A percentile compares a stretch with the other conserved stretches of the same genome.
These are phyloP conservation scores for Montipora efflorescens DNA, from an alignment of 64 coral and sea anemone genomes.

Conservation along the genomic window DNA sequence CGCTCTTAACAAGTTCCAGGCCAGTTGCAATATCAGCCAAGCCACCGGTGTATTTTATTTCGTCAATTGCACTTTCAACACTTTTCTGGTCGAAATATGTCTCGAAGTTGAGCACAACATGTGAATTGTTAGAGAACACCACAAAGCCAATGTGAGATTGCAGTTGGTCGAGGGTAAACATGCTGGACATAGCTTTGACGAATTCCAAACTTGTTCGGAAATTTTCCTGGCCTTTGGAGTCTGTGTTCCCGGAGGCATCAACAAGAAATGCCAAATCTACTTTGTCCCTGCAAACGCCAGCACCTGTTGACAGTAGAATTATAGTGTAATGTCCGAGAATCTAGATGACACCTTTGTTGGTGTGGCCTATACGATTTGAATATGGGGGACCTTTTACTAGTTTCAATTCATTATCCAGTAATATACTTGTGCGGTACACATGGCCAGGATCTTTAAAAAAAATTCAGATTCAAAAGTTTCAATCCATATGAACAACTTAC, in stretches of 20 bases:
- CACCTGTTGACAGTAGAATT: background rate
- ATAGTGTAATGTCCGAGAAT: background rate
- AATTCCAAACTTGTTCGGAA: slow-evolving; percentile 69
- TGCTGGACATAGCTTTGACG: slow-evolving; percentile 51
- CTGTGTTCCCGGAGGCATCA: slow-evolving; percentile 72
- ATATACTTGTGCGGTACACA: no score
- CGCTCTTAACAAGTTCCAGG: background rate
- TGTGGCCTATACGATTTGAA: no score
- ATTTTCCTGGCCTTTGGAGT: slow-evolving; percentile 46
- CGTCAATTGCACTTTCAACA: slow-evolving; percentile 46
- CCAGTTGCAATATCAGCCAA: background rate
- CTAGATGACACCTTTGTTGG: no score
- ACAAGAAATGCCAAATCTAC: slow-evolving; percentile 72
- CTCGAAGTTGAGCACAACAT: slow-evolving; percentile 11
- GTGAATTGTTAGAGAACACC: slow-evolving; percentile 40
- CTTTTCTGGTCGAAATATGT: slow-evolving; percentile 68
- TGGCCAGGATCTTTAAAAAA: no score
- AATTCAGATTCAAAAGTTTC: no score
- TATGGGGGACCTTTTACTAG: no score
- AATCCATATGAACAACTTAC: no score
- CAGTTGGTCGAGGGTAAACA: slow-evolving; percentile 36
- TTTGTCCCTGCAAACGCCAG: slow-evolving; percentile 38
- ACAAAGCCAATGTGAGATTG: slow-evolving; percentile 71
- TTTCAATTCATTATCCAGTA: background rate
- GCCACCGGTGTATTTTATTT: slow-evolving; percentile 1